Evolutionary conservation across 2,113 vertebrate species (phyloP), one percentile per base, ranked within the genome.

Genomic region (Albula goreensis): DNA sequence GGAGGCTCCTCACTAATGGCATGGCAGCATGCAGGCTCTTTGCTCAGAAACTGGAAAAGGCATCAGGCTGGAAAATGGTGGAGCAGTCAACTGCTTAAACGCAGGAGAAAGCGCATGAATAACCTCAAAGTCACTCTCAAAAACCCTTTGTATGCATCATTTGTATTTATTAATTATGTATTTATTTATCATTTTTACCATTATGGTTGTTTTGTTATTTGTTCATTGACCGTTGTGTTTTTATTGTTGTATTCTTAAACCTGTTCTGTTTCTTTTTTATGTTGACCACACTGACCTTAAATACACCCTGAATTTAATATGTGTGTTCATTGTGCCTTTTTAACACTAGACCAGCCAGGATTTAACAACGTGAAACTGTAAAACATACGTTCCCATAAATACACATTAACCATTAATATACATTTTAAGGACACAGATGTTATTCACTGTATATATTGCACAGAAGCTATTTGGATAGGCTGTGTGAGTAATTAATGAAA

Each of bases 1-100:
- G 31, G 70, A 74, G 70, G 70, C 70, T 74, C n/a, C 8, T 74
- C 22, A 74, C 70, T 74, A 74, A 74, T 74, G n/a, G 70, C 70
- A 74, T 74, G 70, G 70, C n/a, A 74, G 63, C 63, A 70, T 70
- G 63, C 6, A n/a, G 22, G 19, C 5, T 22, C 63, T 70, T 22
- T 70, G 12, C 6, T 10, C 70, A 74, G 17, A n/a, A 5, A 74
- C 70, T 74, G 70, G 31, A 74, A 12, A 66, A 66, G 22, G 19
- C 60, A 31, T 70, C 63, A 70, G 63, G 63, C n/a, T n/a, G 19
- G 17, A 19, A n/a, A 6, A n/a, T n/a, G 63, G 63, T 22, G 63
- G 3, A 70, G 4, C 13, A 22, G 19, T 17, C 22, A 74, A 31
- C 70, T 31, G 22, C 70, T 31, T 11, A 31, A 74, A 74, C 70